Conservation (phyloP, 2,888 invertebrate species). For the Cheilosia vulpina region DNA sequence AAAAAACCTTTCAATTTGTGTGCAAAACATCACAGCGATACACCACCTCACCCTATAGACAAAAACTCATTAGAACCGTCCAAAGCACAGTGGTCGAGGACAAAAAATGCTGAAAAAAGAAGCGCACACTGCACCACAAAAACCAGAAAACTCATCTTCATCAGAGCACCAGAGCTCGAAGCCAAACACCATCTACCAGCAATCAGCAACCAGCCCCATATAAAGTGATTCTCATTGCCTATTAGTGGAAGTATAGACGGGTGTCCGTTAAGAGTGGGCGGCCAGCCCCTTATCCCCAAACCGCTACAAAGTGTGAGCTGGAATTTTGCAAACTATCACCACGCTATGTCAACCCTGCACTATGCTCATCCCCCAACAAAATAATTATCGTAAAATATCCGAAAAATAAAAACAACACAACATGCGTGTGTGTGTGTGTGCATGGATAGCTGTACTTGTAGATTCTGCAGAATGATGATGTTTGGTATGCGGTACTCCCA, state of each 20-base stretch:
- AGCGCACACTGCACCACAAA: slow-evolving; percentile 9
- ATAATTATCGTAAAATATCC: slow-evolving; percentile 70
- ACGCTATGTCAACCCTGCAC: slow-evolving; percentile 37
- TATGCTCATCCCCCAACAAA: slow-evolving; percentile 35
- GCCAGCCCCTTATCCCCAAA: neutral
- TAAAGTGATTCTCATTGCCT: slow-evolving; percentile 64
- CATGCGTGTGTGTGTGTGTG: slow-evolving; percentile 1
- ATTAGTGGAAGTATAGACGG: slow-evolving; percentile 34
- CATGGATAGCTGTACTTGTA: slow-evolving; percentile 32
- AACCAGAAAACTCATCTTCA: slow-evolving; percentile 27
- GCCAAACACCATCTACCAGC: slow-evolving; percentile 27
- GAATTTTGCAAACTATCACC: slow-evolving; percentile 53
- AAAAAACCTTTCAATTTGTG: too few relatives aligned
- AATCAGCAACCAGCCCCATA: slow-evolving; percentile 53
- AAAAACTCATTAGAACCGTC: slow-evolving; percentile 37
- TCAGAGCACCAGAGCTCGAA: slow-evolving; percentile 4
- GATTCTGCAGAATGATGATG: slow-evolving; percentile 49
- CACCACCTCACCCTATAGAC: slow-evolving; percentile 18
- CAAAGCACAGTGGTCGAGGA: neutral
- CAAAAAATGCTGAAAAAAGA: neutral
- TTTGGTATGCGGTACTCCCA: slow-evolving; percentile 57
- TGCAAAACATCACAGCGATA: too few relatives aligned
- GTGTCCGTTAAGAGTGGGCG: slow-evolving; percentile 18
- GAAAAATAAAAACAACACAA: slow-evolving; percentile 32
- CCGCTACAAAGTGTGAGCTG: slow-evolving; percentile 14